Percentiles rank a stretch among this genome's conserved stretches.
These are phyloP conservation scores for Campylorhamphus procurvoides DNA, from an alignment of 2,113 vertebrate species.

Conservation along the genomic window DNA sequence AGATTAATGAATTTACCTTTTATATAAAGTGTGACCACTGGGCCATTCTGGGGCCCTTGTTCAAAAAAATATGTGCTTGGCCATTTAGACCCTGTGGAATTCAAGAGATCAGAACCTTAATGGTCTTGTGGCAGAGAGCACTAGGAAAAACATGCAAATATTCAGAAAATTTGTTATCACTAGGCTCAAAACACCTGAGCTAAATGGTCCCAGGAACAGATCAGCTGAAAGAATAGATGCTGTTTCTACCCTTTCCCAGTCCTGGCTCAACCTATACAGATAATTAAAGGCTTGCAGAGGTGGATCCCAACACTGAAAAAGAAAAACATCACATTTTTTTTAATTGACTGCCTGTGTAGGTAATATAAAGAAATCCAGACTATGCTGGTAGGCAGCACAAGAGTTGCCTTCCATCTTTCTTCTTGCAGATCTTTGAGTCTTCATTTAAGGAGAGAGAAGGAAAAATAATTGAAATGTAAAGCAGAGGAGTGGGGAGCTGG, in stretches of 20 bases:
- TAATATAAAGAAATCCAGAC: not conserved
- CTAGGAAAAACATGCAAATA: not conserved
- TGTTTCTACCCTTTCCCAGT: not conserved
- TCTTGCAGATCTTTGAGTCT: not conserved
- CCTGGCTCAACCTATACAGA: not conserved
- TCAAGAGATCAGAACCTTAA: not conserved
- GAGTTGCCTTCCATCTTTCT: conserved; percentile 2
- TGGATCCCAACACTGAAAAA: not conserved
- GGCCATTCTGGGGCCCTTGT: not conserved
- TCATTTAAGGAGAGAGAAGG: not conserved
- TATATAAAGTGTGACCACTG: not conserved
- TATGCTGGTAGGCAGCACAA: not conserved
- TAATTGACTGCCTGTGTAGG: not conserved
- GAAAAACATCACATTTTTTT: conserved; percentile 8
- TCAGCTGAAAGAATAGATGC: not conserved
- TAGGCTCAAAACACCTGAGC: not conserved
- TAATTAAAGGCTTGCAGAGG: conserved; percentile 22
- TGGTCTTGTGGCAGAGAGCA: not conserved
- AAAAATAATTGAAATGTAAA: conserved; percentile 37
- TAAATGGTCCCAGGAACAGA: not conserved
- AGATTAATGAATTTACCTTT: not conserved
- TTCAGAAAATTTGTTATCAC: not conserved
- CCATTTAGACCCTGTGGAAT: not conserved
- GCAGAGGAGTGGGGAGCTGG: not conserved
- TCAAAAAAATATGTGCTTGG: not conserved